Evolutionary conservation across 2,888 invertebrate species (phyloP).

Genomic region (Hydrotaea cyrtoneurina): DNA sequence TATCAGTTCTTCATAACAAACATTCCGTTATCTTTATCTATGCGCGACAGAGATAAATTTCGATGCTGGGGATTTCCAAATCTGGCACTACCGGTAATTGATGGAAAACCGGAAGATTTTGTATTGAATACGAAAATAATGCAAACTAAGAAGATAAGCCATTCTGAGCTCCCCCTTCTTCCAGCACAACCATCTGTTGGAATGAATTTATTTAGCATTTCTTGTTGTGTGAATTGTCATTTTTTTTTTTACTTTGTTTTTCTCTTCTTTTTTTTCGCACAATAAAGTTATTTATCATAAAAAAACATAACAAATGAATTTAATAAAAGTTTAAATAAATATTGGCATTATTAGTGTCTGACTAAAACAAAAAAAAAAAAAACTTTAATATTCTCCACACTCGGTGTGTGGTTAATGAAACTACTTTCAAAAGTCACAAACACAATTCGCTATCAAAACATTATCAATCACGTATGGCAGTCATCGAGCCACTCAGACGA

Average conservation of each 20-base stretch:
- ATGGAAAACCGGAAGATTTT: neutral
- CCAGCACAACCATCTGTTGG: neutral
- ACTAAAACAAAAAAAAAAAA: neutral
- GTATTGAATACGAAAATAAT: too few species aligned
- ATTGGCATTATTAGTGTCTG: neutral
- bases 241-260: neutral
- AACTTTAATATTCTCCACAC: neutral
- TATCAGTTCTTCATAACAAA: too few species aligned
- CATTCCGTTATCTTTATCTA: too few species aligned
- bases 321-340: conserved; percentile 18
- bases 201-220: neutral
- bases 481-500: neutral
- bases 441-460: conserved; percentile 33
- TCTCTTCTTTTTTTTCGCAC: neutral
- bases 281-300: conserved; percentile 19
- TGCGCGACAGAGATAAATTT: neutral
- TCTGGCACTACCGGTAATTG: neutral
- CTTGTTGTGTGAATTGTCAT: neutral
- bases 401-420: neutral
- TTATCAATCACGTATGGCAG: conserved; percentile 11
- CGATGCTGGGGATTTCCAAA: neutral
- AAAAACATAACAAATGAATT: conserved; percentile 20
- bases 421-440: conserved; percentile 28
- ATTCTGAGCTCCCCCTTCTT: neutral
- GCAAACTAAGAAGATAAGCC: too few species aligned